Evolutionary conservation across 1,140 invertebrate genomes (phyloP).

Genomic region (Lasaia peninsularis): DNA sequence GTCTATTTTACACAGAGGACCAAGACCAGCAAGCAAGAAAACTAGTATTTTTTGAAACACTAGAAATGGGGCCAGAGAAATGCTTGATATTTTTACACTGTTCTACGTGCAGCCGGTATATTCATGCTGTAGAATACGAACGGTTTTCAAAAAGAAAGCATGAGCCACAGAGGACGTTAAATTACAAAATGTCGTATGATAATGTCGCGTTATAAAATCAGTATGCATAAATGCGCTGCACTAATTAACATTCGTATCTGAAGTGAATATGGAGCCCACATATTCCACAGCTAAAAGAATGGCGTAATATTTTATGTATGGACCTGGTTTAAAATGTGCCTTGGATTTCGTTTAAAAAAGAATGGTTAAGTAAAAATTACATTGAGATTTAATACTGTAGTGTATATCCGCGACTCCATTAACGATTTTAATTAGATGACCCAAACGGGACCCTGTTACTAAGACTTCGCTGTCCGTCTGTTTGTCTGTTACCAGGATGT

Average conservation of each 20-base stretch:
- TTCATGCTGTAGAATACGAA: not conserved
- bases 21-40: no score
- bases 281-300: slow-evolving; percentile 2
- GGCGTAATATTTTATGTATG: slow-evolving; percentile 8
- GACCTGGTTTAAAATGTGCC: not conserved
- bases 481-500: no score
- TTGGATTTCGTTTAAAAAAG: not conserved
- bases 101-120: not conserved
- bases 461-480: no score
- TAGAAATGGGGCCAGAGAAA: not conserved
- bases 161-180: slow-evolving; percentile 2
- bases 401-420: no score
- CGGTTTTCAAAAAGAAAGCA: not conserved
- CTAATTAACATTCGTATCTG: slow-evolving; percentile 13
- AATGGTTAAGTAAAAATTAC: no score
- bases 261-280: slow-evolving; percentile 6
- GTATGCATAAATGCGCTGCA: slow-evolving; percentile 4
- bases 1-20: no score
- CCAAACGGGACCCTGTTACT: no score
- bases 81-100: not conserved
- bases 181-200: slow-evolving; percentile 6
- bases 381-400: no score
- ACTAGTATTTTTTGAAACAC: no score
- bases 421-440: no score
- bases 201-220: slow-evolving; percentile 9